Percentiles rank a stretch among this genome's conserved stretches.
Evolutionary conservation across 2,888 invertebrate genomes (phyloP).

Genomic region (Torymus aiolomorphi): DNA sequence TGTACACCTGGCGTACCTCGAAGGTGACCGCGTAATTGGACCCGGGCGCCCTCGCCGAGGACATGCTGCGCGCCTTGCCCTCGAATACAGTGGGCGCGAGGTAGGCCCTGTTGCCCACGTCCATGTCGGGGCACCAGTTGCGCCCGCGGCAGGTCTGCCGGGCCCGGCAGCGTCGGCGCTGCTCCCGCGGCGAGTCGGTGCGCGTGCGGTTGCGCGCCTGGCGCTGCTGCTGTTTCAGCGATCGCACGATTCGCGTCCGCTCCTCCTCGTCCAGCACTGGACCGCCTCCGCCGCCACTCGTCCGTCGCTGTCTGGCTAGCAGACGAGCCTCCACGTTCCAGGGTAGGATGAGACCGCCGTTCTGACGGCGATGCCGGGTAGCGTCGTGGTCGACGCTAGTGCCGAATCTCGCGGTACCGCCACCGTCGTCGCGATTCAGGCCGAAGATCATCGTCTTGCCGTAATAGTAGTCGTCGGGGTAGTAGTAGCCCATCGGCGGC

Average conservation of each 20-base stretch:
- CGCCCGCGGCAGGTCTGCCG: slow-evolving; percentile 68
- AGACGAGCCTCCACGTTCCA: too few relatives aligned
- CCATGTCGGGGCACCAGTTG: slow-evolving; percentile 79
- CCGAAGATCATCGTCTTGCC: slow-evolving; percentile 38
- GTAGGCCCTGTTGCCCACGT: slow-evolving; percentile 81
- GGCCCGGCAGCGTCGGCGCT: slow-evolving; percentile 70
- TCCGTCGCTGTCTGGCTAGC: too few relatives aligned
- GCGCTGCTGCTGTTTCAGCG: slow-evolving; percentile 20
- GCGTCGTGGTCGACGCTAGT: too few relatives aligned
- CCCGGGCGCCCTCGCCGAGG: slow-evolving; percentile 77
- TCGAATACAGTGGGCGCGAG: slow-evolving; percentile 82
- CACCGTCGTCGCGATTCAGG: background rate
- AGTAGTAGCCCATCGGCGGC: background rate
- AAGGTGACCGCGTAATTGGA: slow-evolving; percentile 82
- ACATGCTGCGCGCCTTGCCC: slow-evolving; percentile 82
- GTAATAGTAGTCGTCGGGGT: slow-evolving; percentile 38
- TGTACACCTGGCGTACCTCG: slow-evolving; percentile 81
- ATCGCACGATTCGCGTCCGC: slow-evolving; percentile 17
- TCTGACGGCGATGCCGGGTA: too few relatives aligned
- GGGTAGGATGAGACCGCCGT: too few relatives aligned
- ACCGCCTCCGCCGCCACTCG: background rate
- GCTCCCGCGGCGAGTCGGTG: slow-evolving; percentile 69
- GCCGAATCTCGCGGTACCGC: too few relatives aligned
- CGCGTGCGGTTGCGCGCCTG: slow-evolving; percentile 56
- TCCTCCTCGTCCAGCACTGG: background rate